phyloP scores from a whole-genome alignment of 2,113 vertebrate genomes.

The Sorex fumeus region DNA sequence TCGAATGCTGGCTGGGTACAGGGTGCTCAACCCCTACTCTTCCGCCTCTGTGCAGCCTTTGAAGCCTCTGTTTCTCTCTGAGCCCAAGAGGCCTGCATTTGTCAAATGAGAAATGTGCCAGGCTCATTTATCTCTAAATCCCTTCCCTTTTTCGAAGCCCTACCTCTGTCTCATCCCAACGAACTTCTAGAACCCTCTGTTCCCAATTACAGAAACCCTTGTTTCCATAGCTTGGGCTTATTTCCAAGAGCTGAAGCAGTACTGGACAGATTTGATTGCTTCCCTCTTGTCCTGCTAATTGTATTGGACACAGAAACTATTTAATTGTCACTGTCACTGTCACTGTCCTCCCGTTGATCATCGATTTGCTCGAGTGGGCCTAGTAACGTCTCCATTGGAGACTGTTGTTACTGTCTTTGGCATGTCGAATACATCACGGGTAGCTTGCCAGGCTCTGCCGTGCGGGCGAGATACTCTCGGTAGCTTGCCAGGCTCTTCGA shows the following conservation, averaged over 20 bases:
- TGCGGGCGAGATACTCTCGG: no score
- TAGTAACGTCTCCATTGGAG: no score
- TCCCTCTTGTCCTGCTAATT: not conserved
- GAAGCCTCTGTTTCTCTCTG: not conserved
- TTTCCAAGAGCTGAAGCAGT: not conserved
- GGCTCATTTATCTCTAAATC: not conserved
- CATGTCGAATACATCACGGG: no score
- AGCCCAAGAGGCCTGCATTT: not conserved
- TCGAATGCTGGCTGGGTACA: not conserved
- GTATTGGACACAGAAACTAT: not conserved
- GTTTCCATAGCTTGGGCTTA: not conserved
- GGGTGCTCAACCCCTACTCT: not conserved
- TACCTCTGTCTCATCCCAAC: not conserved
- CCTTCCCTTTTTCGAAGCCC: not conserved
- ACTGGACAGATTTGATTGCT: not conserved
- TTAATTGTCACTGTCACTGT: slow-evolving; percentile 48
- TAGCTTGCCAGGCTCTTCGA: no score
- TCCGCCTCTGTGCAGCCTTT: not conserved
- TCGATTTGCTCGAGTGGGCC: no score
- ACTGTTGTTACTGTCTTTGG: no score
- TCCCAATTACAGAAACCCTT: not conserved
- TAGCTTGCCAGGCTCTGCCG: no score
- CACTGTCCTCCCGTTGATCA: no score
- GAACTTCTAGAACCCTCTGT: not conserved
- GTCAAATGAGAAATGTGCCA: not conserved